Conservation (phyloP, 2,113 vertebrate genomes). For the Sceloporus tristichus region DNA sequence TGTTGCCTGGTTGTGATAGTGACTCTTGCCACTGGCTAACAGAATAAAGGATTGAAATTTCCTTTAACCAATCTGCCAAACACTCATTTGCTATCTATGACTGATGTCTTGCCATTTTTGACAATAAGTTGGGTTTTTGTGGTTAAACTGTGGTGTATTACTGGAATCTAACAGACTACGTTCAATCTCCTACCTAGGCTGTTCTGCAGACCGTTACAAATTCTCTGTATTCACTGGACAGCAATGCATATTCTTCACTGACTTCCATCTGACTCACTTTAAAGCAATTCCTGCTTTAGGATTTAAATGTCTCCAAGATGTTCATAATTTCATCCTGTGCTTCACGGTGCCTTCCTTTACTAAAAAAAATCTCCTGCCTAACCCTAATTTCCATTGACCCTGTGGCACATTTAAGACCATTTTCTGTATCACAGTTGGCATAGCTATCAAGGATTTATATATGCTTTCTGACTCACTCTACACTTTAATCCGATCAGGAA, state of each 20-base stretch:
- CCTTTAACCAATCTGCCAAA: not conserved
- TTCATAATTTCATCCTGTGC: slow-evolving; percentile 11
- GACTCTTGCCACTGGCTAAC: not conserved
- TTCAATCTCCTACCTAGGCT: not conserved
- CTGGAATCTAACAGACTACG: not conserved
- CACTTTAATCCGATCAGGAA: slow-evolving; percentile 34
- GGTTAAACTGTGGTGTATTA: slow-evolving; percentile 22
- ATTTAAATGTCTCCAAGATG: slow-evolving; percentile 37
- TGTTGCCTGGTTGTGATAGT: not conserved
- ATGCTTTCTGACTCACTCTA: not conserved
- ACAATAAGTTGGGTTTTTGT: not conserved
- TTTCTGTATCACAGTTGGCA: slow-evolving; percentile 15
- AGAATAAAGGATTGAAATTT: slow-evolving; percentile 26
- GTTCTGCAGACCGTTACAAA: slow-evolving; percentile 20
- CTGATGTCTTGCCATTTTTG: slow-evolving; percentile 4
- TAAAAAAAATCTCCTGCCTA: slow-evolving; percentile 15
- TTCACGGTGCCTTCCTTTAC: not conserved
- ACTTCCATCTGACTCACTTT: slow-evolving; percentile 7
- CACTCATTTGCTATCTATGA: not conserved
- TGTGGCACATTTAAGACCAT: slow-evolving; percentile 11
- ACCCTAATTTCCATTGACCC: slow-evolving; percentile 40
- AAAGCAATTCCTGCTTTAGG: slow-evolving; percentile 15
- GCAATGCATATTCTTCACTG: slow-evolving; percentile 15
- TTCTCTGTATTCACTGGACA: not conserved
- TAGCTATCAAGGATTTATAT: not conserved